Conservation (phyloP, 2,888 invertebrate genomes). For the Drosophila engyochracea region DNA sequence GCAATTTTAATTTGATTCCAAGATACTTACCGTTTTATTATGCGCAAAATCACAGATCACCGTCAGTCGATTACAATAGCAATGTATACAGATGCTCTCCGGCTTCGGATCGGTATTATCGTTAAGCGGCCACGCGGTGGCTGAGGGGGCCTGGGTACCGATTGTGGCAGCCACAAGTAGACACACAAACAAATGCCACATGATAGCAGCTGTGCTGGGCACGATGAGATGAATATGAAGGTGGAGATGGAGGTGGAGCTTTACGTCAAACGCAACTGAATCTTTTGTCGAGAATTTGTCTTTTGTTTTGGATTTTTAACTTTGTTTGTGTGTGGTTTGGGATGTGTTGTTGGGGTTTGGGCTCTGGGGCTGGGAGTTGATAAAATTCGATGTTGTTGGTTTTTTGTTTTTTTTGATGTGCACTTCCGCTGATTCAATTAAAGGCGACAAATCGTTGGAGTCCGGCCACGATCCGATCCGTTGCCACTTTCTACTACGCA, state of each 20-base stretch:
- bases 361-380: neutral
- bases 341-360: conserved; percentile 6
- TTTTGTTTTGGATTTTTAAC: conserved; percentile 11
- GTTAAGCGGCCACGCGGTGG: neutral
- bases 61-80: conserved; percentile 17
- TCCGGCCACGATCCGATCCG: conserved; percentile 11
- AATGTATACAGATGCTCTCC: conserved; percentile 36
- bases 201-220: conserved; percentile 28
- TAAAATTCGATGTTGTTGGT: neutral
- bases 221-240: neutral
- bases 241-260: neutral
- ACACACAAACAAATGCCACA: conserved; percentile 22
- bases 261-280: neutral
- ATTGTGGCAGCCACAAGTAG: conserved; percentile 20
- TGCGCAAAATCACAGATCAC: conserved; percentile 36
- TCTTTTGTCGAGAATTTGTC: conserved; percentile 8
- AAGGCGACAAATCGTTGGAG: conserved; percentile 10
- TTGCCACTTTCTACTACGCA: conserved; percentile 4
- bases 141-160: neutral
- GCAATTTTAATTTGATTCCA: neutral
- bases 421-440: conserved; percentile 29
- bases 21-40: conserved; percentile 46
- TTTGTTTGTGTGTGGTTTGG: conserved; percentile 2
- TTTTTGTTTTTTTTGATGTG: conserved; percentile 4
- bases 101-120: neutral